Base-by-base conservation (phyloP, 2,888 invertebrate genomes). In the Eupithecia vulgata region DNA sequence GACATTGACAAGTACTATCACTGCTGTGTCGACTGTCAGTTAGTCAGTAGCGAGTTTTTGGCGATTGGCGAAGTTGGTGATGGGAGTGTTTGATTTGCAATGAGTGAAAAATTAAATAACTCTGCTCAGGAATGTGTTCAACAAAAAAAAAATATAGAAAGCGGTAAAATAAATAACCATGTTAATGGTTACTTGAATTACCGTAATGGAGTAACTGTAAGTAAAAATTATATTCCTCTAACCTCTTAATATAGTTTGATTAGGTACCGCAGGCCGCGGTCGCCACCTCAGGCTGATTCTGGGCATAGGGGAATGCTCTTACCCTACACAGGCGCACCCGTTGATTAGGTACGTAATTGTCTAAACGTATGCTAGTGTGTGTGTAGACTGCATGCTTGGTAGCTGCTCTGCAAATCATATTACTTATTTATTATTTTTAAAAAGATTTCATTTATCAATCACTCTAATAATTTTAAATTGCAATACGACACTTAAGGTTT, bases 131-230 rank as follows among this genome's bases (percentile, higher is more conserved):
- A 87, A 86, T 86, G 80, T 79, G 85, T 85, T 71, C 85, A 81
- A 72, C 84, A 81, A 69, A 83, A 84, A 61, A 81, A 78, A 72
- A 87, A 83, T 69, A 70, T 81, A 70, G 8, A 77, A 61, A 93
- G 91, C 85, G 90, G 89, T 67, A 91, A 88, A 83, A 67, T 84
- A 35, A 83, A 79, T 34, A 80, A 81, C 71, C 78, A 85, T 74
- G 87, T 83, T 80, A 94, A 94, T 85, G 92, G 93, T 69, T 86
- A 83, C 76, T 76, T 12, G 37, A 37, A 65, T 7, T 40, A 37
- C 25, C 13, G 0, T 68, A 91, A 92, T 85, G 90, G 89, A 71
- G 79, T 85, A 71, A 79, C 77, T 76, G 93, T 93, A 80, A 93
- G 93, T 92, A 84, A 75, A 81, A 77, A 75, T 78, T 61, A 61